A percentile compares a stretch with the other conserved stretches of the same genome.
phyloP scores from a whole-genome alignment of 2,888 invertebrate species.

The Dioctria rufipes region DNA sequence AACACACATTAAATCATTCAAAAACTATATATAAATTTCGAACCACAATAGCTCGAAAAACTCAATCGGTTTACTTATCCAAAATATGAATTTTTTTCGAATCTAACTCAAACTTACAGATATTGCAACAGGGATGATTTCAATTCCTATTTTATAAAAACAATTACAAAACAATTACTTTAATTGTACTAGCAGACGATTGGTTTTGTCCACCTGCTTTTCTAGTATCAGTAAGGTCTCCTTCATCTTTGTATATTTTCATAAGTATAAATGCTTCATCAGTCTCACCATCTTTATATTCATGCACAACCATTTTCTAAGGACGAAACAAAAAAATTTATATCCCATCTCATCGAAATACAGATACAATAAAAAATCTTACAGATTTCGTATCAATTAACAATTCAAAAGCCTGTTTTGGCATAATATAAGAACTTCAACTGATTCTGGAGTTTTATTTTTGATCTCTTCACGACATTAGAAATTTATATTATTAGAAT shows the following conservation, averaged over 20 bases:
- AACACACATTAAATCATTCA: too few species aligned
- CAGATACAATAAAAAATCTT: conserved; percentile 65
- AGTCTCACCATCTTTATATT: conserved; percentile 89
- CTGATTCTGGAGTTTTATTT: conserved; percentile 64
- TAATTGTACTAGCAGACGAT: conserved; percentile 65
- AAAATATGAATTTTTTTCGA: neutral
- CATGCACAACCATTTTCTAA: conserved; percentile 88
- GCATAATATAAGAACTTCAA: conserved; percentile 87
- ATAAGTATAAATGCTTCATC: conserved; percentile 74
- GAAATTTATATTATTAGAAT: conserved; percentile 87
- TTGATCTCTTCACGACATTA: conserved; percentile 76
- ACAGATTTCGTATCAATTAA: conserved; percentile 94
- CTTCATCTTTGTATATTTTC: conserved; percentile 66
- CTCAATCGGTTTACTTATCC: too few species aligned
- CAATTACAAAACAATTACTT: too few species aligned
- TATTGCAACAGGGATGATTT: conserved; percentile 91
- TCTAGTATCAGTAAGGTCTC: conserved; percentile 73
- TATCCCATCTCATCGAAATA: conserved; percentile 5
- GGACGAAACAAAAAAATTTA: conserved; percentile 60
- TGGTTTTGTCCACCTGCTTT: conserved; percentile 75
- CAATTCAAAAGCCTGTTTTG: conserved; percentile 94
- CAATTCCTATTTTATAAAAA: conserved; percentile 92
- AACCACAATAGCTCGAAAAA: too few species aligned
- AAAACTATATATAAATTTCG: too few species aligned
- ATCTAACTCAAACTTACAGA: conserved; percentile 71